These are phyloP conservation scores for Athripsodes cinereus DNA, from an alignment of 2,888 invertebrate species.

Conservation along the genomic window DNA sequence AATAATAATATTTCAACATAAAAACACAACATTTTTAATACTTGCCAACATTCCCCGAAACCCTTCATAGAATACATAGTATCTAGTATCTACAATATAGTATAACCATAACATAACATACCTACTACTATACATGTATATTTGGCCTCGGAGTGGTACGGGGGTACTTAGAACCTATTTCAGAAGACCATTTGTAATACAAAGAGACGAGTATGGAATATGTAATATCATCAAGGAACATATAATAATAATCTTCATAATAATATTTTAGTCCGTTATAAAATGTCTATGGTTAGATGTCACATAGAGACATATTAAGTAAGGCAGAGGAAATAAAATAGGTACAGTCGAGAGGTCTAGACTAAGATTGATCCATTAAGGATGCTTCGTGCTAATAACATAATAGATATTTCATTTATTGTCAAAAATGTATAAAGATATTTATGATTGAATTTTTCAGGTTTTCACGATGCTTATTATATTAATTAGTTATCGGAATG, in stretches of 20 bases:
- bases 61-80: not conserved
- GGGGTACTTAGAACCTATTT: not conserved
- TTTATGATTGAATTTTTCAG: too few relatives aligned
- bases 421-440: too few relatives aligned
- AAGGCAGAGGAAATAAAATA: not conserved
- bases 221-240: not conserved
- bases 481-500: too few relatives aligned
- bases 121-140: not conserved
- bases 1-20: too few relatives aligned
- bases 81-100: not conserved
- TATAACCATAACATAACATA: not conserved
- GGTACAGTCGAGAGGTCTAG: not conserved
- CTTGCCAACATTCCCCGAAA: too few relatives aligned
- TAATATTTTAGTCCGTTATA: not conserved
- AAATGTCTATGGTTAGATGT: not conserved
- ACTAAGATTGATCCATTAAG: not conserved
- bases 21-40: too few relatives aligned
- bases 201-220: not conserved
- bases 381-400: too few relatives aligned
- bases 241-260: not conserved
- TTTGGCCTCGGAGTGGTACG: too few relatives aligned
- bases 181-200: not conserved
- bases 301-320: not conserved
- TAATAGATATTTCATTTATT: too few relatives aligned
- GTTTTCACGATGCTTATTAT: too few relatives aligned